phyloP scores from a whole-genome alignment of 2,797 vertebrate species.

The Crypturellus tataupa region DNA sequence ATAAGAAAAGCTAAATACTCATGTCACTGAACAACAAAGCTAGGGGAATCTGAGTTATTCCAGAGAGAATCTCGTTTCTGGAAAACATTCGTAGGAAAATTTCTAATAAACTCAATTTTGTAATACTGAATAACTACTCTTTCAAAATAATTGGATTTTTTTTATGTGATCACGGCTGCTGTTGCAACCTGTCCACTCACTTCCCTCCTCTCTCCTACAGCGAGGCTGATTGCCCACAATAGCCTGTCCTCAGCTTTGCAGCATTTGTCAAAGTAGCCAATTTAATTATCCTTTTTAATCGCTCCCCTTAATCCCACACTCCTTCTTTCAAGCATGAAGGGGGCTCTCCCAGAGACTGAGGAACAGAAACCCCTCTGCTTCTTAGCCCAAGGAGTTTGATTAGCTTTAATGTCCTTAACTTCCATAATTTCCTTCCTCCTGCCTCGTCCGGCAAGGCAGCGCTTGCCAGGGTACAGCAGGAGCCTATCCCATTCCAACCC shows the following conservation, averaged over 20 bases:
- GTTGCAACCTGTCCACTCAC: neutral
- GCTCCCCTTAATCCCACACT: slow-evolving; percentile 11
- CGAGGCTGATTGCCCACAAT: slow-evolving; percentile 15
- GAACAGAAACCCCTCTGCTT: neutral
- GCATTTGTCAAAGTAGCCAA: slow-evolving; percentile 5
- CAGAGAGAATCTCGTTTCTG: slow-evolving; percentile 7
- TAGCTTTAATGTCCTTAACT: neutral
- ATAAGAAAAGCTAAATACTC: neutral
- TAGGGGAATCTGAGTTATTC: neutral
- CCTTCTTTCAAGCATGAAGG: neutral
- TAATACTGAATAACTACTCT: neutral
- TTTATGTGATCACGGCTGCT: neutral
- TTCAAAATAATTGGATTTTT: slow-evolving; percentile 25
- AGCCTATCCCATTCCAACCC: neutral
- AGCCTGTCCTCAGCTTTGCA: neutral
- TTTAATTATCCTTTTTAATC: slow-evolving; percentile 24
- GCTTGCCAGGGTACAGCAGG: neutral
- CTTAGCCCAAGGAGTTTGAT: neutral
- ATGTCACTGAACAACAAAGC: neutral
- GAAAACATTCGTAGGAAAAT: neutral
- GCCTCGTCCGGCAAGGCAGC: fast-evolving
- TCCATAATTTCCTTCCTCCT: neutral
- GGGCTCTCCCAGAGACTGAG: neutral
- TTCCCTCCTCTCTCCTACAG: slow-evolving; percentile 1
- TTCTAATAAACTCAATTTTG: slow-evolving; percentile 14